Conservation (phyloP, 2,113 vertebrate genomes). For the Numenius arquata region DNA sequence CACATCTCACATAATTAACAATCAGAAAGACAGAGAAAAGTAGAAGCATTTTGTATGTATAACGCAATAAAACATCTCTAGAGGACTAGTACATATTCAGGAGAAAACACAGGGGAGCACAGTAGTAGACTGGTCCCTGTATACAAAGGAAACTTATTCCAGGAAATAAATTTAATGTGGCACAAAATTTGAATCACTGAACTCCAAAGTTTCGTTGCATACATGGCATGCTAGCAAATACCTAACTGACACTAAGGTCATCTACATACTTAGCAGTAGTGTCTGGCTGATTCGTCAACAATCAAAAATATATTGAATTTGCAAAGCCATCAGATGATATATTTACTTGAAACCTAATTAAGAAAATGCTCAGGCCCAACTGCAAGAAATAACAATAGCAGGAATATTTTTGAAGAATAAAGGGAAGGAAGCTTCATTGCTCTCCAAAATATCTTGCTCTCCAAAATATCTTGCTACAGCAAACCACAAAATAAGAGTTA, state of each 20-base stretch:
- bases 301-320: not conserved
- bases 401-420: slow-evolving; percentile 23
- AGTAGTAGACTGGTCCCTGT: slow-evolving; percentile 26
- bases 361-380: not conserved
- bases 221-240: slow-evolving; percentile 25
- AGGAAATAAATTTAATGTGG: not conserved
- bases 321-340: not conserved
- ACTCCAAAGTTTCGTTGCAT: slow-evolving; percentile 40
- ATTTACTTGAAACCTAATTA: slow-evolving; percentile 19
- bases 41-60: slow-evolving; percentile 46
- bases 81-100: slow-evolving; percentile 14
- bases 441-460: slow-evolving; percentile 61
- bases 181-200: slow-evolving; percentile 12
- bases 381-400: not conserved
- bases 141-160: slow-evolving; percentile 18
- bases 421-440: slow-evolving; percentile 10
- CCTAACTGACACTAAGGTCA: not conserved
- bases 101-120: not conserved
- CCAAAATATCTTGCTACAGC: slow-evolving; percentile 60
- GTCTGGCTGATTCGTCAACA: not conserved
- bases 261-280: not conserved
- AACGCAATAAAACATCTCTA: slow-evolving; percentile 49
- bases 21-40: slow-evolving; percentile 51
- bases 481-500: slow-evolving; percentile 71
- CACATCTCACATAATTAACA: not conserved